Conservation (phyloP, 1,140 invertebrate genomes). For the Amyelois transitella region DNA sequence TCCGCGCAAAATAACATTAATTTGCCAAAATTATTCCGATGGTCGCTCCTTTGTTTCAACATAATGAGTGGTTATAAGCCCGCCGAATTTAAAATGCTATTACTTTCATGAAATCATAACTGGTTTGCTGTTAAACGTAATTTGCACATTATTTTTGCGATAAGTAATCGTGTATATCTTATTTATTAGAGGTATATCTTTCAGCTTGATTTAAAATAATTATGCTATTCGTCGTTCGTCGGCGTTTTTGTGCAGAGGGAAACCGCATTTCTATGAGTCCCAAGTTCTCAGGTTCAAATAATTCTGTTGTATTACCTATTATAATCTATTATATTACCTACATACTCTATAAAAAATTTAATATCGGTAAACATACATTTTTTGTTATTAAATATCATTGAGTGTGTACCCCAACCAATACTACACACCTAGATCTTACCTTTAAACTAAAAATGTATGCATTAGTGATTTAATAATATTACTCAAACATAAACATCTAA, state of each 20-base stretch:
- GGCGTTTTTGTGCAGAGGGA: no score
- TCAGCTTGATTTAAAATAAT: background rate
- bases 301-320: no score
- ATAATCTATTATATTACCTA: no score
- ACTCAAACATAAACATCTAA: background rate
- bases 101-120: constrained; percentile 28
- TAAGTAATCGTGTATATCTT: background rate
- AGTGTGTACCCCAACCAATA: no score
- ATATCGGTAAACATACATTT: no score
- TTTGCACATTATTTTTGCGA: background rate
- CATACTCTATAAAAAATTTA: no score
- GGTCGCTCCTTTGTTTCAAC: constrained; percentile 41
- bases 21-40: constrained; percentile 54
- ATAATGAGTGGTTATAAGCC: constrained; percentile 40
- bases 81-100: constrained; percentile 44
- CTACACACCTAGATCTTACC: no score
- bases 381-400: no score
- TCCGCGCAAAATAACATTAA: constrained; percentile 48
- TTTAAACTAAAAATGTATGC: no score
- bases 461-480: background rate
- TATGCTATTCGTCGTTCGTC: no score
- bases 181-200: background rate
- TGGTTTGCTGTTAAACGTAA: background rate
- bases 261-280: no score
- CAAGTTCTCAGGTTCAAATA: no score